Conservation (phyloP, 2,888 invertebrate genomes). For the Steromphala cineraria region DNA sequence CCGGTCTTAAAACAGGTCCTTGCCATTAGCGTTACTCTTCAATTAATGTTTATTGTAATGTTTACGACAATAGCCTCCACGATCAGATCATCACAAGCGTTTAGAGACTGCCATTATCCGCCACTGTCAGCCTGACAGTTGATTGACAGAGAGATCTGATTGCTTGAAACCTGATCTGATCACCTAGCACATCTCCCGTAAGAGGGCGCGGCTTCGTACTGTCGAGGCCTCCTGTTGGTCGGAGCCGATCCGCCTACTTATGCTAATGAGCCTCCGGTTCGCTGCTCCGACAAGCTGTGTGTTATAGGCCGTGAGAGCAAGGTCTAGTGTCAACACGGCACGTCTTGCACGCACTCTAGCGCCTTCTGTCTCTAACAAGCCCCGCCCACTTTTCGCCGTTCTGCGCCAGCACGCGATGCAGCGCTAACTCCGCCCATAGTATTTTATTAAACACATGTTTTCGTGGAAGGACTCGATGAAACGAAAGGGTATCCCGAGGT, state of each 20-base stretch:
- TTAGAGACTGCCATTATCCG: not conserved
- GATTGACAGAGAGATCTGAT: conserved; percentile 14
- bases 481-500: conserved; percentile 11
- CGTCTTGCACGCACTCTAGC: not conserved
- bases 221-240: not conserved
- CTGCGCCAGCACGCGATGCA: not conserved
- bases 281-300: not conserved
- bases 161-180: conserved; percentile 5
- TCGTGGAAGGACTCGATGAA: conserved; percentile 22
- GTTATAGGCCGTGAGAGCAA: not conserved
- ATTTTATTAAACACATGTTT: conserved; percentile 41
- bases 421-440: conserved; percentile 27
- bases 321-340: conserved; percentile 8
- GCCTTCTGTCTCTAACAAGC: not conserved
- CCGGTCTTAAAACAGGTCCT: conserved; percentile 7
- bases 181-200: not conserved
- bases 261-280: conserved; percentile 6
- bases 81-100: conserved; percentile 15
- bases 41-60: conserved; percentile 20
- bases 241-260: not conserved
- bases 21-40: conserved; percentile 9
- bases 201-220: not conserved
- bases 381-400: not conserved
- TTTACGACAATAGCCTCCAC: conserved; percentile 15
- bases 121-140: conserved; percentile 1